A percentile compares a stretch with the other conserved stretches of the same genome.
These are phyloP conservation scores for Lepidocyrtinus sp. DNA, from an alignment of 2,888 invertebrate genomes.

Conservation along the genomic window DNA sequence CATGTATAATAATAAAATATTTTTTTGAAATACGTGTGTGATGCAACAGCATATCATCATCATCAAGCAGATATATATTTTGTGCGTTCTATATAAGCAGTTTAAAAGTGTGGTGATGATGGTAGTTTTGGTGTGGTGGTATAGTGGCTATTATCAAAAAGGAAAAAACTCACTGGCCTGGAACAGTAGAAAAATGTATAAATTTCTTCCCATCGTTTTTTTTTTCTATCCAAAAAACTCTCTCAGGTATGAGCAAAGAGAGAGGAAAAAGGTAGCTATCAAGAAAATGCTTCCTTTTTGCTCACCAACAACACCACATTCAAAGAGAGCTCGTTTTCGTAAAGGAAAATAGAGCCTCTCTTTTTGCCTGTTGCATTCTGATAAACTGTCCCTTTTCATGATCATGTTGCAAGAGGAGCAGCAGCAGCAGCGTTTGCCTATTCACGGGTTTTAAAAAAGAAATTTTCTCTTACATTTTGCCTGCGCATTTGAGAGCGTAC, in stretches of 20 bases:
- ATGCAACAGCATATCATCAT: conserved; percentile 9
- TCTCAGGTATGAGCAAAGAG: conserved; percentile 24
- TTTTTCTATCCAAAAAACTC: background rate
- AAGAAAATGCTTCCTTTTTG: conserved; percentile 34
- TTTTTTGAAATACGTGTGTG: conserved; percentile 9
- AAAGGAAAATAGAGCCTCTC: conserved; percentile 5
- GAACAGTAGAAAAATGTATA: conserved; percentile 63
- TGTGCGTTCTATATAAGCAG: too few relatives aligned
- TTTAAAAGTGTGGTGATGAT: conserved; percentile 2
- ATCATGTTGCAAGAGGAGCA: background rate
- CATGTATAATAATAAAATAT: background rate
- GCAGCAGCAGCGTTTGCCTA: conserved; percentile 23
- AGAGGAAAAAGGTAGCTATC: background rate
- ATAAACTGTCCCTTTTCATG: conserved; percentile 53
- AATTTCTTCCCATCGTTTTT: conserved; percentile 56
- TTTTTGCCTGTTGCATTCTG: conserved; percentile 3
- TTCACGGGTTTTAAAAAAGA: conserved; percentile 50
- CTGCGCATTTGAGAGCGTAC: conserved; percentile 1
- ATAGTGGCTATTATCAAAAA: conserved; percentile 28
- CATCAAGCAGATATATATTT: too few relatives aligned
- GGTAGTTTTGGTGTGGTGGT: conserved; percentile 9
- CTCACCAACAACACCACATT: too few relatives aligned
- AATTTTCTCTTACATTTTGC: conserved; percentile 21
- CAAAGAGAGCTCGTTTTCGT: background rate
- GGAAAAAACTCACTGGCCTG: conserved; percentile 61